phyloP scores from a whole-genome alignment of 1,140 invertebrate genomes.

The Cotesia glomerata region DNA sequence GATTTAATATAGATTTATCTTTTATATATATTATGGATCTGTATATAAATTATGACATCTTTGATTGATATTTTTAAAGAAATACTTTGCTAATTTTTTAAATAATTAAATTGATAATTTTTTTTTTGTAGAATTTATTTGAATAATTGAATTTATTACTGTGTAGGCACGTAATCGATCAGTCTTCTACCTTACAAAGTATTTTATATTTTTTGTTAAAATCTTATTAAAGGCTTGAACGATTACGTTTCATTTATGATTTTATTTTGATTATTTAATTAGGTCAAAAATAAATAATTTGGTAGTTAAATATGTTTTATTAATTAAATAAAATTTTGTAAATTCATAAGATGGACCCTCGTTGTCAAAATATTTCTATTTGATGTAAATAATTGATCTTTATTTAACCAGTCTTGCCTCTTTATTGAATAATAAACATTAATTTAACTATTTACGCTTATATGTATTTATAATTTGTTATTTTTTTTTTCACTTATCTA shows the following conservation, averaged over 20 bases:
- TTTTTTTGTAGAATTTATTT: slow-evolving; percentile 1
- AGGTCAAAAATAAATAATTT: neutral
- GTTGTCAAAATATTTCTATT: neutral
- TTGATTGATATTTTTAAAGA: slow-evolving; percentile 19
- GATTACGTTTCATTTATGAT: neutral
- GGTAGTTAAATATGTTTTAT: neutral
- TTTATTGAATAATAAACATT: neutral
- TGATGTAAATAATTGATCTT: neutral
- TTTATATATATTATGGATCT: slow-evolving; percentile 1
- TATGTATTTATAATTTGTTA: neutral
- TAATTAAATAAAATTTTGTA: neutral
- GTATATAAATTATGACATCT: neutral
- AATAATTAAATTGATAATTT: neutral
- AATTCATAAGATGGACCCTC: neutral
- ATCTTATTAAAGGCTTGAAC: slow-evolving; percentile 8
- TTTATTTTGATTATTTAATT: slow-evolving; percentile 1
- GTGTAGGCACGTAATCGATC: slow-evolving; percentile 32
- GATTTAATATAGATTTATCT: slow-evolving; percentile 13
- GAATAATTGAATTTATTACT: no score
- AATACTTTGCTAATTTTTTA: slow-evolving; percentile 21
- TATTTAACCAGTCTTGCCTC: slow-evolving; percentile 5
- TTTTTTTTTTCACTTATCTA: neutral
- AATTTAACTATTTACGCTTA: neutral
- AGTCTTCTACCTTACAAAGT: slow-evolving; percentile 37
- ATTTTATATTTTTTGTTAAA: neutral